These are phyloP conservation scores for Danio aesculapii DNA, from an alignment of 2,797 vertebrate species.

Conservation along the genomic window DNA sequence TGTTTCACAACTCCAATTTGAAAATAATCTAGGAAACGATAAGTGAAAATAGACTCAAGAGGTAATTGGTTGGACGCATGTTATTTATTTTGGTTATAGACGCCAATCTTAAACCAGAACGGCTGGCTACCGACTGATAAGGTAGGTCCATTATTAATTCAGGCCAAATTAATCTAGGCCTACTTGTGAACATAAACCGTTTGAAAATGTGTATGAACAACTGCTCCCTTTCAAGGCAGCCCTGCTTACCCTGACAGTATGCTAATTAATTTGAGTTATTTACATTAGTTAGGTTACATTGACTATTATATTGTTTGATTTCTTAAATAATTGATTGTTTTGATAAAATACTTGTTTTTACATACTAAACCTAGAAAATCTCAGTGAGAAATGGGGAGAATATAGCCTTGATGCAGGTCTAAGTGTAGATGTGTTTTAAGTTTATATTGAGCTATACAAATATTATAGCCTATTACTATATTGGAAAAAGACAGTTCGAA, in stretches of 20 bases:
- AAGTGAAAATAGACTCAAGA: background rate
- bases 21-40: background rate
- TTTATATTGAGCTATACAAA: too few species aligned
- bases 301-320: too few species aligned
- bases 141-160: too few species aligned
- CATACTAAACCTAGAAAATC: background rate
- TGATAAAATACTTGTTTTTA: background rate
- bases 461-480: too few species aligned
- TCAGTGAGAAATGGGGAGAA: background rate
- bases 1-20: background rate
- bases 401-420: background rate
- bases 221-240: background rate
- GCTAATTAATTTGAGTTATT: too few species aligned
- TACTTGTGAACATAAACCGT: background rate
- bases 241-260: too few species aligned
- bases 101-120: background rate
- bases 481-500: too few species aligned
- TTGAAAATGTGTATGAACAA: background rate
- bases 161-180: too few species aligned
- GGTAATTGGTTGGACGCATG: background rate
- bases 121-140: background rate
- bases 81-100: background rate
- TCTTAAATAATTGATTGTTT: too few species aligned
- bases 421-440: background rate
- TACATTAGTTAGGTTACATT: too few species aligned